phyloP scores from a whole-genome alignment of 2,113 vertebrate species.

The rat (Rattus norvegicus) region GRCr8 NC_086036.1:71450501-71451000 shows the following conservation, averaged over 20 bases:
- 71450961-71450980: neutral
- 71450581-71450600: fast-evolving
- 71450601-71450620: neutral
- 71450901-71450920: fast-evolving
- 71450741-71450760: neutral
- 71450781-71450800: neutral
- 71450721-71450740: neutral
- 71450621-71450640: neutral
- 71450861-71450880: neutral
- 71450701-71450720: neutral
- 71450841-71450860: neutral
- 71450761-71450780: neutral
- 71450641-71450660: neutral
- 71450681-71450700: neutral
- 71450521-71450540: neutral
- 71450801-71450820: neutral
- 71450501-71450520: neutral
- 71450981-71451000: neutral
- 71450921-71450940: neutral
- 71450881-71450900: neutral
- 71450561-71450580: neutral
- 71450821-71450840: neutral
- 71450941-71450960: neutral
- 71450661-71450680: fast-evolving
- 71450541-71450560: neutral